Conservation (phyloP, 2,888 invertebrate species). For the Mythimna vitellina region DNA sequence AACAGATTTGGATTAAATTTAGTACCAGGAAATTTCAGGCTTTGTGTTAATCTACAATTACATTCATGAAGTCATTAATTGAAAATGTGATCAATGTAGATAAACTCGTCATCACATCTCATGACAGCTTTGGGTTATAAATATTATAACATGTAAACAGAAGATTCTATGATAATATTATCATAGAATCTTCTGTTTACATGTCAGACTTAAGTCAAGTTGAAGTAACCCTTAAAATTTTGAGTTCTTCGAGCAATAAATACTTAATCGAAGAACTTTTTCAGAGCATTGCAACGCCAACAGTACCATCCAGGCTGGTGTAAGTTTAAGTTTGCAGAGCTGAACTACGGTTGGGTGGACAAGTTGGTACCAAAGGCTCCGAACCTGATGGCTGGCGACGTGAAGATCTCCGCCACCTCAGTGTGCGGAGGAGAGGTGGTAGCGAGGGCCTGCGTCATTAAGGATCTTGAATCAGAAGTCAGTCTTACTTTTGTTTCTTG, state of each 20-base stretch:
- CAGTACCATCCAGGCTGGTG: conserved; percentile 91
- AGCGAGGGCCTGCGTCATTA: conserved; percentile 94
- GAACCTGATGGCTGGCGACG: conserved; percentile 70
- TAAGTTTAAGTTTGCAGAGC: conserved; percentile 92
- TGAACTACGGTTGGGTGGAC: conserved; percentile 85
- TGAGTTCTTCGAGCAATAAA: neutral
- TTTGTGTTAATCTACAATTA: too few species aligned
- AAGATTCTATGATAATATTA: too few species aligned
- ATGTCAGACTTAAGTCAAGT: too few species aligned
- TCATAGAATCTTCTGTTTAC: too few species aligned
- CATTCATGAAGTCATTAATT: too few species aligned
- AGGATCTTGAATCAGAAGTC: conserved; percentile 91
- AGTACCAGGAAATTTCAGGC: too few species aligned
- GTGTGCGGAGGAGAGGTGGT: conserved; percentile 93
- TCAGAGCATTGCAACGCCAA: conserved; percentile 92
- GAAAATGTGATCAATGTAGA: too few species aligned
- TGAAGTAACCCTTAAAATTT: too few species aligned
- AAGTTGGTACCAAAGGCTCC: conserved; percentile 72
- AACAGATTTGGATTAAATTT: too few species aligned
- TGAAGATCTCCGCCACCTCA: conserved; percentile 91
- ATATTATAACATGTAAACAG: too few species aligned
- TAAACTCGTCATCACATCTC: too few species aligned
- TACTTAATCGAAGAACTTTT: conserved; percentile 44
- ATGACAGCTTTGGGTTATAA: too few species aligned
- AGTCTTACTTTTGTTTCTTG: conserved; percentile 13